phyloP scores from a whole-genome alignment of 1,140 invertebrate species.

The Babylonia areolata region DNA sequence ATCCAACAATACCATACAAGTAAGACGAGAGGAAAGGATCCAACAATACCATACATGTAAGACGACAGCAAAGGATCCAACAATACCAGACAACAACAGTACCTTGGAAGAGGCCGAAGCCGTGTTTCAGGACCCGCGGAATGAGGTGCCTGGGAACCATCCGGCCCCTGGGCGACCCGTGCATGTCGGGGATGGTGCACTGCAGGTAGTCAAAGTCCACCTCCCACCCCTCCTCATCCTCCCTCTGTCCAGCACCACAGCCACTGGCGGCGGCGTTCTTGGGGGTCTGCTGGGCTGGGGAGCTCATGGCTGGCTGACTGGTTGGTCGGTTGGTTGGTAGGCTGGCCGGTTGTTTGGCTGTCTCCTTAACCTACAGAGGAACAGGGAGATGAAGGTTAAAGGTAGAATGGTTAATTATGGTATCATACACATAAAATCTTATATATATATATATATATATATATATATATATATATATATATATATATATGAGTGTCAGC shows the following conservation, averaged over 20 bases:
- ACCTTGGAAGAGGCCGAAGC: constrained; percentile 37
- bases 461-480: neutral
- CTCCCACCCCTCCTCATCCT: neutral
- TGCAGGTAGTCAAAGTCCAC: constrained; percentile 28
- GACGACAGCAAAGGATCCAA: too few relatives aligned
- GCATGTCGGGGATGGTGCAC: constrained; percentile 16
- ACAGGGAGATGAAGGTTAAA: too few relatives aligned
- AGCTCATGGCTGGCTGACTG: neutral
- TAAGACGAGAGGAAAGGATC: too few relatives aligned
- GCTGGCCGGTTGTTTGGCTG: too few relatives aligned
- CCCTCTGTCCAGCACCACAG: neutral
- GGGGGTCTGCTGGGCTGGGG: neutral
- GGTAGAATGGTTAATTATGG: too few relatives aligned
- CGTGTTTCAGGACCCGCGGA: constrained; percentile 18
- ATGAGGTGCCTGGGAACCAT: constrained; percentile 32
- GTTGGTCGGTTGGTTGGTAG: too few relatives aligned
- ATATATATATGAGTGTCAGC: too few relatives aligned
- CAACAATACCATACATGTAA: too few relatives aligned
- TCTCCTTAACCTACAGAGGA: too few relatives aligned
- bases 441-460: neutral
- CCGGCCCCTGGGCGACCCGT: constrained; percentile 23
- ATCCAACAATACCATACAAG: too few relatives aligned
- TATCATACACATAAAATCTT: neutral
- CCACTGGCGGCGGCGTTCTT: too few relatives aligned
- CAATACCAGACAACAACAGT: too few relatives aligned